These are phyloP conservation scores for Idris sp. DNA, from an alignment of 1,140 invertebrate genomes.

Conservation along the genomic window DNA sequence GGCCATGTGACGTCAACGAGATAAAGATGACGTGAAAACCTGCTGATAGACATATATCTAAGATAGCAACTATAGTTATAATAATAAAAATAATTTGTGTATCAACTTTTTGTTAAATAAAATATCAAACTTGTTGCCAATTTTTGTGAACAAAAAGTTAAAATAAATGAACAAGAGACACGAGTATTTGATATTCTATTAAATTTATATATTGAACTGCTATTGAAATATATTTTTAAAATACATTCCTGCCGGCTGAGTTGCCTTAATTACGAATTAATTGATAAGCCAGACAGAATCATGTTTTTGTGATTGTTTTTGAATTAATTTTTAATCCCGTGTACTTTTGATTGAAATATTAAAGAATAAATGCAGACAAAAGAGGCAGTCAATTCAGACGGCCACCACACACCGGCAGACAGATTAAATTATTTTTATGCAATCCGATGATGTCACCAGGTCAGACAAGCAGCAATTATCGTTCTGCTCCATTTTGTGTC, in stretches of 20 bases:
- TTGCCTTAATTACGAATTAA: constrained; percentile 17
- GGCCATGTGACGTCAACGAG: constrained; percentile 54
- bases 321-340: constrained; percentile 35
- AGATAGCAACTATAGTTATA: no score
- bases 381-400: constrained; percentile 19
- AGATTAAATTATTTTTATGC: constrained; percentile 45
- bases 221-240: constrained; percentile 38
- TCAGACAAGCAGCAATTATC: constrained; percentile 41
- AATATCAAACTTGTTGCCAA: no score
- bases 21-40: constrained; percentile 53
- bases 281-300: constrained; percentile 36
- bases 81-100: no score
- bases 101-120: no score
- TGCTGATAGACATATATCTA: no score
- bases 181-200: no score
- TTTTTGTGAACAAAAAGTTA: no score
- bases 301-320: constrained; percentile 22
- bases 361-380: constrained; percentile 32
- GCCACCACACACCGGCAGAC: constrained; percentile 13
- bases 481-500: constrained; percentile 29
- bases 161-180: no score
- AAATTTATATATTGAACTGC: constrained; percentile 14
- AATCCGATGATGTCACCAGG: constrained; percentile 29
- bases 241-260: constrained; percentile 9
- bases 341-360: constrained; percentile 37